Evolutionary conservation across 2,888 invertebrate genomes (phyloP), one percentile per base, ranked within the genome.

Genomic region (Prenolepis imparis): DNA sequence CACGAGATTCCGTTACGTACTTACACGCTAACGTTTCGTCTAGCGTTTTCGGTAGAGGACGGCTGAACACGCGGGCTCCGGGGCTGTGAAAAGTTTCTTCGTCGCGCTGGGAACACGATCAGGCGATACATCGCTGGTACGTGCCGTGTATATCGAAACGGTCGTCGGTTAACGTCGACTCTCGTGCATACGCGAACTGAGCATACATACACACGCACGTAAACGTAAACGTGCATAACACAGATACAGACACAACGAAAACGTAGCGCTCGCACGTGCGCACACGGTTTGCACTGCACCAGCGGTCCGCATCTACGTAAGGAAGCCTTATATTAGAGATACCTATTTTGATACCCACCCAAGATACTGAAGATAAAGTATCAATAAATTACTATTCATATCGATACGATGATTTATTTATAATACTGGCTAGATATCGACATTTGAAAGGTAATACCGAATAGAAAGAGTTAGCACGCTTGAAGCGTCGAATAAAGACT

Each of bases 111-210:
- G 87, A 92, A 92, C 91, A 92, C 92, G 92, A 91, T 90, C 91
- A 88, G 88, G 90, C 91, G 91, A 91, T 91, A 90, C 92, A 92
- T 92, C 86, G 92, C 87, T 72, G 78, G 83, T 90, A 92, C 92
- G 92, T 92, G 92, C 90, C 81, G 67, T 61, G 92, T 90, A 91
- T 92, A 89, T 90, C 87, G 88, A 89, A 89, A 78, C 80, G 70
- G 87, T 86, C 84, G 85, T 86, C 87, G 89, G 91, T 91, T 92
- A 92, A 90, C 90, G 86, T 85, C 74, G 90, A 87, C 84, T 87
- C 87, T 84, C 64, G 86, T 86, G 90, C 90, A 90, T 90, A 89
- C 85, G 83, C 88, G 83, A 59, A 70, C 72, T 68, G n/a, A 81
- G 44, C 52, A 59, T 44, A 59, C 59, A n/a, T n/a, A 72, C 36